Evolutionary conservation across 2,113 vertebrate species (phyloP).

Genomic region (Cebus imitator): DNA sequence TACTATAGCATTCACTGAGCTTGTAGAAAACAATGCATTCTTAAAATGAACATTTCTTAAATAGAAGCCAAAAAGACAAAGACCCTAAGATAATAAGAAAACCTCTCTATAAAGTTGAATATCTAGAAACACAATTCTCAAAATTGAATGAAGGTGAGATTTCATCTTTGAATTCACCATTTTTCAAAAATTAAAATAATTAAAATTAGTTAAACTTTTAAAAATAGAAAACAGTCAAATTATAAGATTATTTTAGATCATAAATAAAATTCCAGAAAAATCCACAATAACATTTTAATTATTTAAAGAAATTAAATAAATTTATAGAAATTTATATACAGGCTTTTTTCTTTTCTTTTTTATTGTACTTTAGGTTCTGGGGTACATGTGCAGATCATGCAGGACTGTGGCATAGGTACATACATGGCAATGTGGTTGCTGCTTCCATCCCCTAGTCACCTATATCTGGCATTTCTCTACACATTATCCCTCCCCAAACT

Average conservation of each 20-base stretch:
- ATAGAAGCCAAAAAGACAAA: background rate
- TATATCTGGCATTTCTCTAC: no score
- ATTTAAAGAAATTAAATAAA: background rate
- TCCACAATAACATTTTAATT: background rate
- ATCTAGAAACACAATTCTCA: background rate
- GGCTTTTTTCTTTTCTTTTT: background rate
- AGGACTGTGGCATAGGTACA: no score
- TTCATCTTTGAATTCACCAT: background rate
- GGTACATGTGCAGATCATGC: no score
- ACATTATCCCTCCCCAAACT: no score
- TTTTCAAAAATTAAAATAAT: background rate
- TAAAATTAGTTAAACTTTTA: background rate
- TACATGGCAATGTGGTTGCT: no score
- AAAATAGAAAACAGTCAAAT: background rate
- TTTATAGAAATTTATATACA: background rate
- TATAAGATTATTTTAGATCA: background rate
- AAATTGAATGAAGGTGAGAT: background rate
- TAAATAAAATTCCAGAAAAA: background rate
- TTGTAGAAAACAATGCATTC: background rate
- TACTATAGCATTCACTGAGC: background rate
- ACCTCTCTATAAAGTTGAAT: background rate
- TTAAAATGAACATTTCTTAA: background rate
- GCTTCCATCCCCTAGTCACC: no score
- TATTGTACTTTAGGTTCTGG: no score
- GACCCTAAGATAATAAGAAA: background rate